Conservation (phyloP, 2,888 invertebrate species). For the Bombylius discolor region DNA sequence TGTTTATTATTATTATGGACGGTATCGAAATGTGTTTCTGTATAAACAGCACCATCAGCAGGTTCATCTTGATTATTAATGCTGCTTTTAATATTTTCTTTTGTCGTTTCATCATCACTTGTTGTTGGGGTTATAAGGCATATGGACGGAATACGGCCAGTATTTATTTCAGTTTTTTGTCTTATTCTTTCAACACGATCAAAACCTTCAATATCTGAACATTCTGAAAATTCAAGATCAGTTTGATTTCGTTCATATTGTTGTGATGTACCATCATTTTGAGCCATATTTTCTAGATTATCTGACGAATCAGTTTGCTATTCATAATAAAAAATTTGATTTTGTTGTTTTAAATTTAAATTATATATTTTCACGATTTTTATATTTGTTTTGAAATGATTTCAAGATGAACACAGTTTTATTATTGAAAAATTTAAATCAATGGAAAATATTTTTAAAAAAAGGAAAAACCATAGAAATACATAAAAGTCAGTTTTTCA, state of each 20-base stretch:
- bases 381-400: too few relatives aligned
- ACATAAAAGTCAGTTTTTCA: too few relatives aligned
- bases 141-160: slow-evolving; percentile 81
- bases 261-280: slow-evolving; percentile 18
- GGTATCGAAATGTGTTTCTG: slow-evolving; percentile 2
- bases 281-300: slow-evolving; percentile 1
- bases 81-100: slow-evolving; percentile 24
- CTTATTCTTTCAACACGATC: slow-evolving; percentile 75
- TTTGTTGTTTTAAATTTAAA: too few relatives aligned
- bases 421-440: too few relatives aligned
- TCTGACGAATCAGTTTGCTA: not conserved
- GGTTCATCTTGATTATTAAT: slow-evolving; percentile 11
- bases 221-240: slow-evolving; percentile 75
- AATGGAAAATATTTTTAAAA: too few relatives aligned
- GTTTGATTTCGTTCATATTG: slow-evolving; percentile 29
- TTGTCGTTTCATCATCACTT: slow-evolving; percentile 63
- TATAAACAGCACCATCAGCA: not conserved
- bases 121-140: slow-evolving; percentile 81
- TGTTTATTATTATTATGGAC: not conserved
- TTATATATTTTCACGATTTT: too few relatives aligned
- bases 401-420: too few relatives aligned
- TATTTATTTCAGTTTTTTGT: slow-evolving; percentile 74
- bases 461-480: too few relatives aligned
- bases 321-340: too few relatives aligned
- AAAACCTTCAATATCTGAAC: slow-evolving; percentile 75